Evolutionary conservation across 2,113 vertebrate genomes (phyloP).

Genomic region (Todiramphus chloris): DNA sequence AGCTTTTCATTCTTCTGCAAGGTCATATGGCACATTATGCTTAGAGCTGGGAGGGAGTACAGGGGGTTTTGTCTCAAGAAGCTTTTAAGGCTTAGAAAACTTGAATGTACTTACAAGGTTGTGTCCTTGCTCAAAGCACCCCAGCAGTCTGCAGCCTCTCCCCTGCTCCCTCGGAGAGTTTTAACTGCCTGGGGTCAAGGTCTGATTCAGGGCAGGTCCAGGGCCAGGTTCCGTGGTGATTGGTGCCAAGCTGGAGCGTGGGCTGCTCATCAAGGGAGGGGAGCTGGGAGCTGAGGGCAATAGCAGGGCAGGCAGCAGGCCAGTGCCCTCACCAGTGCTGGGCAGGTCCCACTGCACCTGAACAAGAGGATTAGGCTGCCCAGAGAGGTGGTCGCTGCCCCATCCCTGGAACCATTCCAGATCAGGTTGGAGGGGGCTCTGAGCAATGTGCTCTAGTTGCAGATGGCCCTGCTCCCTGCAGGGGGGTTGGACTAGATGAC

Average conservation of each 20-base stretch:
- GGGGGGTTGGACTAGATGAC: background rate
- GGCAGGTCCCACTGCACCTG: background rate
- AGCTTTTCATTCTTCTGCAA: background rate
- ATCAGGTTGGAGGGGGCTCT: background rate
- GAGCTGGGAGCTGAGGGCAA: accelerated
- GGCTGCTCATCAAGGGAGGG: background rate
- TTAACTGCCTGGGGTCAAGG: background rate
- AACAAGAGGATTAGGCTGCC: background rate
- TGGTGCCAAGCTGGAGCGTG: background rate
- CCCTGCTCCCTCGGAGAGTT: background rate
- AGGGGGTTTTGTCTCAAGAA: background rate
- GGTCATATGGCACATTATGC: background rate
- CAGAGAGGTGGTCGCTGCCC: background rate
- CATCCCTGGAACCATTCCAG: background rate
- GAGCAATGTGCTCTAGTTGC: background rate
- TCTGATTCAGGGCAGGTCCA: background rate
- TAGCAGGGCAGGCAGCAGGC: background rate
- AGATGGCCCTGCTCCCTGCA: background rate
- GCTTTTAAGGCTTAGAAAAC: background rate
- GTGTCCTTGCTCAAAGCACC: background rate
- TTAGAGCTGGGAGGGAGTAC: background rate
- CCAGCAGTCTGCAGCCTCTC: background rate
- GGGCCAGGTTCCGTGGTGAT: background rate
- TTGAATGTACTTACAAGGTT: background rate
- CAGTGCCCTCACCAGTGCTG: background rate